These are phyloP conservation scores for Gavia stellata DNA, from an alignment of 2,113 vertebrate genomes.

Conservation along the genomic window DNA sequence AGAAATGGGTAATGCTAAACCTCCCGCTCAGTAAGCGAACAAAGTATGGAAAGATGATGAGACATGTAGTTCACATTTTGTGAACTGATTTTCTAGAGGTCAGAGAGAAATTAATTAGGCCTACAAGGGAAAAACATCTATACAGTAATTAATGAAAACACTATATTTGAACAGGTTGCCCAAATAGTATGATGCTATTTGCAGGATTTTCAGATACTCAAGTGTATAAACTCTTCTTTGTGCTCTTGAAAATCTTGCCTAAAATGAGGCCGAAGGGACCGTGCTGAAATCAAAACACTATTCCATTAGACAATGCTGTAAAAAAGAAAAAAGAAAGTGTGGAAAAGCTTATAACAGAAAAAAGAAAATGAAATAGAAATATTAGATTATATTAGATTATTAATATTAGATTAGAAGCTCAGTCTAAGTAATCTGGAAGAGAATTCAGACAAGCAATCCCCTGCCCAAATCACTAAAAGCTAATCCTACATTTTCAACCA, in stretches of 20 bases:
- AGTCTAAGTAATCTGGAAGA: neutral
- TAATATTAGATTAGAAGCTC: too few species aligned
- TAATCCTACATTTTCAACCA: neutral
- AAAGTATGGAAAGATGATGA: neutral
- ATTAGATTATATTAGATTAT: too few species aligned
- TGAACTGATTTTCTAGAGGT: neutral
- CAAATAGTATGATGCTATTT: neutral
- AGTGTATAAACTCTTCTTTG: neutral
- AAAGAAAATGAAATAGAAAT: neutral
- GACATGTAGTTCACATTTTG: neutral
- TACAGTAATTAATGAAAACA: neutral
- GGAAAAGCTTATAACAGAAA: neutral
- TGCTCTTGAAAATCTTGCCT: neutral
- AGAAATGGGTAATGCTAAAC: neutral
- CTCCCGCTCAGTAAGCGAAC: neutral
- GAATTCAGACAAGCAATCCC: neutral
- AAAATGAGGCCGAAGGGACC: fast-evolving
- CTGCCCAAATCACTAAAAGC: neutral
- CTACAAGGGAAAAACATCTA: neutral
- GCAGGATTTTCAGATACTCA: neutral
- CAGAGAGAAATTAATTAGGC: neutral
- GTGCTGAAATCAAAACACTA: neutral
- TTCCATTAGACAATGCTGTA: neutral
- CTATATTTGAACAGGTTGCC: neutral
- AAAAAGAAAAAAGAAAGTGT: neutral